These are phyloP conservation scores for Phrynosoma platyrhinos DNA, from an alignment of 2,113 vertebrate genomes.

Conservation along the genomic window DNA sequence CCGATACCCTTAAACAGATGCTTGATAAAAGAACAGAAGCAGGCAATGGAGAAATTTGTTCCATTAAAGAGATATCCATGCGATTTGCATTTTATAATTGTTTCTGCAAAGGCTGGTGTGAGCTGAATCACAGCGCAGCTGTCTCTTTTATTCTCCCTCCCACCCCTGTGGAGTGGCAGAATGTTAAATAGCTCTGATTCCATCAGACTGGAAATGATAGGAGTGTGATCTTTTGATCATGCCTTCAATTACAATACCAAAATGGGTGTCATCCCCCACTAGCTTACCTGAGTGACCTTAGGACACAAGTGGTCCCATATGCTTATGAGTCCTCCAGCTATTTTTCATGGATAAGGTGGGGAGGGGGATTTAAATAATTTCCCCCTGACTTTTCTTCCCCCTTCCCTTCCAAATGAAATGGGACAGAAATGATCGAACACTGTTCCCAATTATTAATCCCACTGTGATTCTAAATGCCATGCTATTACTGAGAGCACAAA, in stretches of 20 bases:
- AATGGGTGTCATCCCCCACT: constrained; percentile 2
- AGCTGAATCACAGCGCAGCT: constrained; percentile 54
- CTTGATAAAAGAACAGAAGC: constrained; percentile 56
- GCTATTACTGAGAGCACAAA: constrained; percentile 60
- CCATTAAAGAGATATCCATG: constrained; percentile 53
- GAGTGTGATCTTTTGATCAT: neutral
- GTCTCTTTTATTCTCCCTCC: neutral
- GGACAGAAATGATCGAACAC: constrained; percentile 4
- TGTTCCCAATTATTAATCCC: constrained; percentile 48
- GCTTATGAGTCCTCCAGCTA: neutral
- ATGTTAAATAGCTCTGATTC: constrained; percentile 56
- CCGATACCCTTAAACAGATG: constrained; percentile 42
- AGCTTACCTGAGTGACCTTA: rapidly evolving
- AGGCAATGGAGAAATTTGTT: constrained; percentile 44
- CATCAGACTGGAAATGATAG: neutral
- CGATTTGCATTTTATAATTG: constrained; percentile 69
- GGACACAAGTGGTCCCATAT: neutral
- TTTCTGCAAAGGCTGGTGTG: constrained; percentile 47
- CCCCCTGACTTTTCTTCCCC: neutral
- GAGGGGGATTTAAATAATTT: rapidly evolving
- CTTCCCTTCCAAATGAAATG: neutral
- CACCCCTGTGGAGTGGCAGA: neutral
- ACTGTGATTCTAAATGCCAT: constrained; percentile 48
- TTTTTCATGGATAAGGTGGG: neutral
- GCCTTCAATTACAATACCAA: constrained; percentile 18